Percentiles rank a stretch among this genome's conserved stretches.
Evolutionary conservation across 2,113 vertebrate genomes (phyloP).

Genomic region (Hippolais icterina): DNA sequence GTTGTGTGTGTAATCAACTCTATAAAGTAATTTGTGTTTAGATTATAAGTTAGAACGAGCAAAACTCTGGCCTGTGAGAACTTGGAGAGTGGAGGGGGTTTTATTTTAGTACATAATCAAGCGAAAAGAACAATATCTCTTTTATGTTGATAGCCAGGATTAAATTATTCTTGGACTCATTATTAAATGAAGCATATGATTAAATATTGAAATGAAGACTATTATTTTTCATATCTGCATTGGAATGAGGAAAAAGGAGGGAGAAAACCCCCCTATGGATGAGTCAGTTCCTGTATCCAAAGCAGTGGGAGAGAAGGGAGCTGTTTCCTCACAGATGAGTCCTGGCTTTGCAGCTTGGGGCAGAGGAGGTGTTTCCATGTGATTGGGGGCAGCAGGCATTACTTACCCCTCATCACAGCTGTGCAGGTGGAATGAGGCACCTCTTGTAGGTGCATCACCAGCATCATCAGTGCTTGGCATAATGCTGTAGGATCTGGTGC

Average conservation of each 20-base stretch:
- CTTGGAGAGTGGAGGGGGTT: neutral
- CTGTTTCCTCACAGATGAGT: neutral
- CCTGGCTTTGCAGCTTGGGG: neutral
- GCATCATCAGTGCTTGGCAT: neutral
- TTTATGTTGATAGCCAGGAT: slow-evolving; percentile 40
- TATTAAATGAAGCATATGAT: slow-evolving; percentile 61
- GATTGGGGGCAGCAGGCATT: neutral
- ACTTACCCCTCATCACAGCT: neutral
- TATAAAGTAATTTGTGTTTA: neutral
- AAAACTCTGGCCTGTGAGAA: neutral
- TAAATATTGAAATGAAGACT: slow-evolving; percentile 57
- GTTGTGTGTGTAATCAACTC: neutral
- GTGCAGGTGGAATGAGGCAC: neutral
- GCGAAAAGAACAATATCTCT: neutral
- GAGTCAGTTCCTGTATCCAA: slow-evolving; percentile 37
- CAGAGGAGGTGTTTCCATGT: neutral
- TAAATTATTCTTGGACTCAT: slow-evolving; percentile 50
- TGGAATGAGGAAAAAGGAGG: neutral
- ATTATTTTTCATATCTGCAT: slow-evolving; percentile 51
- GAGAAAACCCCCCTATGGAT: rapidly evolving
- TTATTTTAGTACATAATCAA: slow-evolving; percentile 2
- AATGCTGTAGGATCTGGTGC: neutral
- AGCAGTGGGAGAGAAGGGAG: neutral
- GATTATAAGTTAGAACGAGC: rapidly evolving
- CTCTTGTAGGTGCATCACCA: neutral